Conservation (phyloP, 2,888 invertebrate species). For the Acrocyrtus sp. region DNA sequence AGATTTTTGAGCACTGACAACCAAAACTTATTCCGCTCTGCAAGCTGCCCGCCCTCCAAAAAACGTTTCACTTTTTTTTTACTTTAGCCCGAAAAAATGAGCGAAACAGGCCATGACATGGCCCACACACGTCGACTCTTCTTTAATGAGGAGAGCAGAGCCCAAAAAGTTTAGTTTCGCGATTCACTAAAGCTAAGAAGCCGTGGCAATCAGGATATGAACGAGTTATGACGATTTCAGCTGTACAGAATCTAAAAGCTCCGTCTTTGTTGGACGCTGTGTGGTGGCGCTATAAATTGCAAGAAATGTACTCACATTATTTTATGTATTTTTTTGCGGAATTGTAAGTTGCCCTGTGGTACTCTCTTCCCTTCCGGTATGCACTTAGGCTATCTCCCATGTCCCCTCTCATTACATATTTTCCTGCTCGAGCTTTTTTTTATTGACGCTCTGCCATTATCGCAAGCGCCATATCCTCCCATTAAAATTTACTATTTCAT, state of each 20-base stretch:
- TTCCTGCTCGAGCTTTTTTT: neutral
- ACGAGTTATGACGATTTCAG: neutral
- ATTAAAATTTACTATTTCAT: neutral
- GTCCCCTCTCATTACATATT: neutral
- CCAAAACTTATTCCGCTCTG: neutral
- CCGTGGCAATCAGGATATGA: neutral
- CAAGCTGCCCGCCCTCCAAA: neutral
- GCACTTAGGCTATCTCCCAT: neutral
- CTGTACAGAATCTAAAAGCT: too few relatives aligned
- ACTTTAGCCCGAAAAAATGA: neutral
- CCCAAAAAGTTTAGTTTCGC: neutral
- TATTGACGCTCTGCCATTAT: neutral
- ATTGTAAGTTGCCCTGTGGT: neutral
- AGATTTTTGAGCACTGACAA: neutral
- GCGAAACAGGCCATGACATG: neutral
- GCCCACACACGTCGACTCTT: neutral
- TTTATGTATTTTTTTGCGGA: too few relatives aligned
- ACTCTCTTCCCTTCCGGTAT: neutral
- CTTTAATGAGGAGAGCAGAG: neutral
- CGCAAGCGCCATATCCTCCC: neutral
- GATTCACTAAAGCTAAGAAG: neutral
- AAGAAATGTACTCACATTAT: too few relatives aligned
- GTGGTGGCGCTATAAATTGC: too few relatives aligned
- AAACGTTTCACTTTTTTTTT: neutral
- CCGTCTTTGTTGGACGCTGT: too few relatives aligned